A percentile compares a stretch with the other conserved stretches of the same genome.
Evolutionary conservation across 1,140 invertebrate genomes (phyloP).

Genomic region (Pachyrhynchus sulphureomaculatus): DNA sequence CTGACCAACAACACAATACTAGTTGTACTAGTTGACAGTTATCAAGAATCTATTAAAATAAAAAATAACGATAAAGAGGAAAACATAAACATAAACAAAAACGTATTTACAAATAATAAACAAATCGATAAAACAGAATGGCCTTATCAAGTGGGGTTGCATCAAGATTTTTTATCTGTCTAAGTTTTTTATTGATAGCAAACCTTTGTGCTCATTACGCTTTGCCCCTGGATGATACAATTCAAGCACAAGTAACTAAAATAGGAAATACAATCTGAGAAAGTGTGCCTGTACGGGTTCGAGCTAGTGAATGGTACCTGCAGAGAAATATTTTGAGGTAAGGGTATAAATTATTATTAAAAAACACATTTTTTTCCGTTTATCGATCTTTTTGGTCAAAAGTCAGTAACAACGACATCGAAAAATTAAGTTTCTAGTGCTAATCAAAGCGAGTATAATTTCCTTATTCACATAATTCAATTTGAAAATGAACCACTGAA

Average conservation of each 20-base stretch:
- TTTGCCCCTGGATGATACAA: not conserved
- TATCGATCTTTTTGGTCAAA: too few species aligned
- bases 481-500: too few species aligned
- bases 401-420: too few species aligned
- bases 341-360: too few species aligned
- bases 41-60: not conserved
- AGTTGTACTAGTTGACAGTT: not conserved
- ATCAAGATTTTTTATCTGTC: not conserved
- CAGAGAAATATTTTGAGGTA: constrained; percentile 7
- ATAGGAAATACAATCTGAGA: constrained; percentile 3
- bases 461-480: too few species aligned
- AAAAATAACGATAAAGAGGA: not conserved
- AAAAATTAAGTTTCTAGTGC: too few species aligned
- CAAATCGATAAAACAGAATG: not conserved
- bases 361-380: too few species aligned
- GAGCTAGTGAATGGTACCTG: constrained; percentile 7
- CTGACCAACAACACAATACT: not conserved
- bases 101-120: too few species aligned
- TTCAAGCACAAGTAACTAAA: not conserved
- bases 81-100: not conserved
- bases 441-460: too few species aligned
- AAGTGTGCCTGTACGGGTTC: constrained; percentile 3
- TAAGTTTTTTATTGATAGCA: not conserved
- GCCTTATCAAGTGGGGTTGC: not conserved
- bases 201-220: not conserved